A percentile compares a stretch with the other conserved stretches of the same genome.
phyloP scores from a whole-genome alignment of 2,797 vertebrate species.

The Ctenochaetus hawaiiensis region DNA sequence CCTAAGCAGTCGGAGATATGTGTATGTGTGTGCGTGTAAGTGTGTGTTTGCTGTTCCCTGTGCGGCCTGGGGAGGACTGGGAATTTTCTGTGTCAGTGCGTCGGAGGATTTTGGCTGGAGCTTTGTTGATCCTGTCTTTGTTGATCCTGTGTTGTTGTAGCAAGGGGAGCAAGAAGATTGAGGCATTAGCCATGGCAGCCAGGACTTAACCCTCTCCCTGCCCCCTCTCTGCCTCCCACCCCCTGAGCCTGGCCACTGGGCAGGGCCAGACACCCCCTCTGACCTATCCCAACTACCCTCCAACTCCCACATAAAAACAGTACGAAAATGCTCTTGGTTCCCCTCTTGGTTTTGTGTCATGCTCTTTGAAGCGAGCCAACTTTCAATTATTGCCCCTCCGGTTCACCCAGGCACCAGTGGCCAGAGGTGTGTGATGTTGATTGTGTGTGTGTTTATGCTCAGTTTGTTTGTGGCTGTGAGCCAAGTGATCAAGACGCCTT shows the following conservation, averaged over 20 bases:
- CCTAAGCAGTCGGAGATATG: constrained; percentile 79
- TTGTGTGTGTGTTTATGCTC: constrained; percentile 71
- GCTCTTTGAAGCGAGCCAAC: constrained; percentile 87
- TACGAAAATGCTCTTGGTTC: constrained; percentile 71
- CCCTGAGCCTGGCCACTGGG: constrained; percentile 54
- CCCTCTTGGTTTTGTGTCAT: constrained; percentile 82
- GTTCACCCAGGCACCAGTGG: constrained; percentile 79
- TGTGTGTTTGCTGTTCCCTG: constrained; percentile 88
- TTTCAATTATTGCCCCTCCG: constrained; percentile 87
- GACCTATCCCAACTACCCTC: constrained; percentile 67
- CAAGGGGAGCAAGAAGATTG: constrained; percentile 83
- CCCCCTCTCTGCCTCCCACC: constrained; percentile 51
- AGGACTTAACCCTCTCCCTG: constrained; percentile 85
- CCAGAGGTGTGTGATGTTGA: constrained; percentile 71
- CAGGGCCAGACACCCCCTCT: constrained; percentile 63
- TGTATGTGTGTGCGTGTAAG: constrained; percentile 56
- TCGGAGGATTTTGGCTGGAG: constrained; percentile 93
- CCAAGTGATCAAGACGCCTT: constrained; percentile 80
- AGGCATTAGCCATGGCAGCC: constrained; percentile 89
- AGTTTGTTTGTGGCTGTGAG: constrained; percentile 83
- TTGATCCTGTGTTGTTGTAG: constrained; percentile 90
- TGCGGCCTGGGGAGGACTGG: constrained; percentile 89
- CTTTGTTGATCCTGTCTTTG: constrained; percentile 92
- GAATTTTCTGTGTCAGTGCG: constrained; percentile 97
- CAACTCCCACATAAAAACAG: constrained; percentile 69